Evolutionary conservation across 2,797 vertebrate species (phyloP).

Genomic region (Philypnodon macrostomus): DNA sequence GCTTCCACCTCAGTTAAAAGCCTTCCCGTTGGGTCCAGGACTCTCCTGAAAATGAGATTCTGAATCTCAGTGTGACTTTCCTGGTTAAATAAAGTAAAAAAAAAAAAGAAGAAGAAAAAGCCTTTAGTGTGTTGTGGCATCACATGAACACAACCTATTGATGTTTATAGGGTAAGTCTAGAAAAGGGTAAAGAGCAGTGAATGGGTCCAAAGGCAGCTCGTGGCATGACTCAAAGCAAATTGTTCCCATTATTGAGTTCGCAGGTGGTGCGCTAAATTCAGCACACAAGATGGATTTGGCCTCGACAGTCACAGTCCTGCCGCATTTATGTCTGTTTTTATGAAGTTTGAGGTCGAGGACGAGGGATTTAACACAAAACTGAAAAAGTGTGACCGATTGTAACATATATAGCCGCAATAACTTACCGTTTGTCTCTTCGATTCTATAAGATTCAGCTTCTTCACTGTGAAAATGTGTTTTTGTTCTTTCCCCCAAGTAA

Average conservation of each 20-base stretch:
- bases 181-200: slow-evolving; percentile 22
- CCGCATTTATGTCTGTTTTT: slow-evolving; percentile 14
- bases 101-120: too few species aligned
- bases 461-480: slow-evolving; percentile 22
- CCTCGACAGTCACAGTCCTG: slow-evolving; percentile 4
- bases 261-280: slow-evolving; percentile 23
- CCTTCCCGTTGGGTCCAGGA: too few species aligned
- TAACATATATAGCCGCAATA: not conserved
- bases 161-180: slow-evolving; percentile 7
- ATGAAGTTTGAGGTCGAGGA: slow-evolving; percentile 4
- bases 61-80: too few species aligned
- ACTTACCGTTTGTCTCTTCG: slow-evolving; percentile 6
- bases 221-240: slow-evolving; percentile 42
- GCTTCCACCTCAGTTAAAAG: too few species aligned
- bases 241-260: slow-evolving; percentile 49
- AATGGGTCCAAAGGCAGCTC: slow-evolving; percentile 28
- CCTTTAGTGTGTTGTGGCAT: too few species aligned
- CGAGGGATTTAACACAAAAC: slow-evolving; percentile 20
- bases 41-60: too few species aligned
- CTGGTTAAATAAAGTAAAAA: too few species aligned
- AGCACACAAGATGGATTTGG: slow-evolving; percentile 15
- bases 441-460: slow-evolving; percentile 6
- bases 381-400: slow-evolving; percentile 1
- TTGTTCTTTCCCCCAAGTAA: slow-evolving; percentile 28
- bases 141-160: too few species aligned